phyloP scores from a whole-genome alignment of 2,113 vertebrate genomes.

The Beaufortia kweichowensis region DNA sequence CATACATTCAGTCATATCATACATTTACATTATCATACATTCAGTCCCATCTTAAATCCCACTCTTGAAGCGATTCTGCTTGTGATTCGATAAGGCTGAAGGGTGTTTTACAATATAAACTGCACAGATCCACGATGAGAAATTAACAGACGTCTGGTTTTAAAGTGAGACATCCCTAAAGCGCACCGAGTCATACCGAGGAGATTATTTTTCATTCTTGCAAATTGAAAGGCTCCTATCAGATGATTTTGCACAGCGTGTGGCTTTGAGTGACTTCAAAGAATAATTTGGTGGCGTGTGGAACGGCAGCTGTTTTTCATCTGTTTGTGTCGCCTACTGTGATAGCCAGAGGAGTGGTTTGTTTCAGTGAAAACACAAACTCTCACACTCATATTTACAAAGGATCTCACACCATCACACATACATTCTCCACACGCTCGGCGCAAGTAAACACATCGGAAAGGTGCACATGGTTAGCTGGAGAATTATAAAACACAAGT shows the following conservation, averaged over 20 bases:
- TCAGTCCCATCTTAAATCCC: background rate
- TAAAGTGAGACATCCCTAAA: no score
- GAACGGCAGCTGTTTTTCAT: constrained; percentile 1
- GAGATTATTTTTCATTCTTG: no score
- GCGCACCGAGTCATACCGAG: no score
- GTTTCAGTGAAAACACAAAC: constrained; percentile 5
- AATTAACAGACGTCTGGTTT: constrained; percentile 16
- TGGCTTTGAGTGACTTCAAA: constrained; percentile 34
- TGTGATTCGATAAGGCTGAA: constrained; percentile 49
- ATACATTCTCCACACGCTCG: constrained; percentile 16
- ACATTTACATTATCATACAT: background rate
- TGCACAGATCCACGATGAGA: constrained; percentile 6
- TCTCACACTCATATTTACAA: constrained; percentile 26
- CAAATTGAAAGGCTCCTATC: constrained; percentile 21
- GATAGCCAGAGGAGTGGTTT: constrained; percentile 1
- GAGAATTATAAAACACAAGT: background rate
- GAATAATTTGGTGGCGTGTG: constrained; percentile 14
- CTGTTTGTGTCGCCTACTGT: background rate
- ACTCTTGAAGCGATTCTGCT: constrained; percentile 4
- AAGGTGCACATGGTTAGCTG: background rate
- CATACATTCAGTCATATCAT: constrained; percentile 4
- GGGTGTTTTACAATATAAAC: constrained; percentile 31
- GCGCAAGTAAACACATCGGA: constrained; percentile 19
- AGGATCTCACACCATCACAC: constrained; percentile 9
- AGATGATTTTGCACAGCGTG: constrained; percentile 39